A percentile compares a stretch with the other conserved stretches of the same genome.
These are phyloP conservation scores for Heterochromis multidens DNA, from an alignment of 2,113 vertebrate genomes.

Conservation along the genomic window DNA sequence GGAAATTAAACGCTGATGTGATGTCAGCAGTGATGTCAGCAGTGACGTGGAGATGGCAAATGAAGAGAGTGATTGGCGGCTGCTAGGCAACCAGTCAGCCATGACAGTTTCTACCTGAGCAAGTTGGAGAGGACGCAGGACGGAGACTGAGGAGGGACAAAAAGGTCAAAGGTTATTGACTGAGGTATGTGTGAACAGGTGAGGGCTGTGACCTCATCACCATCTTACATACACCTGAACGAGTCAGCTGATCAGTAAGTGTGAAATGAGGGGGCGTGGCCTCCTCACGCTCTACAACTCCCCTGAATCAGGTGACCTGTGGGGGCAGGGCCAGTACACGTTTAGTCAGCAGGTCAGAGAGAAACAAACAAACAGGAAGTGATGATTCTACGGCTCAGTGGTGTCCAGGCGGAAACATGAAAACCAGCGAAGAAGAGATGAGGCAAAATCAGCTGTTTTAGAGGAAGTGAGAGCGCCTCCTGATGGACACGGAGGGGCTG, in stretches of 20 bases:
- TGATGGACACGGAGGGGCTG: too few relatives aligned
- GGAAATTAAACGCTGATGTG: neutral
- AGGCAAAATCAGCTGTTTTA: neutral
- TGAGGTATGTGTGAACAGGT: neutral
- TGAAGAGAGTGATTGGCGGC: constrained; percentile 8
- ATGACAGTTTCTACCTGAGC: constrained; percentile 50
- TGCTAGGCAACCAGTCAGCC: constrained; percentile 19
- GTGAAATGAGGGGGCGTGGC: neutral
- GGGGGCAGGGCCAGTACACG: neutral
- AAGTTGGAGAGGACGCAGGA: neutral
- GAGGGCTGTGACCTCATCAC: neutral
- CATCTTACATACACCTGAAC: neutral
- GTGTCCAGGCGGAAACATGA: neutral
- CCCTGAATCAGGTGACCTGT: neutral
- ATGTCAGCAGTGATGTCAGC: constrained; percentile 31
- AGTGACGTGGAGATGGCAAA: constrained; percentile 37
- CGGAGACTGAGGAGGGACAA: constrained; percentile 44
- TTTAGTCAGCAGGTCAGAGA: neutral
- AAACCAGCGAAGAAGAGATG: neutral
- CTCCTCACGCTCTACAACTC: neutral
- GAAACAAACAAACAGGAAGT: neutral
- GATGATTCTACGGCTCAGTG: neutral
- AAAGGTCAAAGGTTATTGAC: constrained; percentile 17
- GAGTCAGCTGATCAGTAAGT: neutral
- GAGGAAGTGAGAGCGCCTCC: neutral